A percentile compares a stretch with the other conserved stretches of the same genome.
phyloP scores from a whole-genome alignment of 2,113 vertebrate species.

The Gallinago jamesoni region DNA sequence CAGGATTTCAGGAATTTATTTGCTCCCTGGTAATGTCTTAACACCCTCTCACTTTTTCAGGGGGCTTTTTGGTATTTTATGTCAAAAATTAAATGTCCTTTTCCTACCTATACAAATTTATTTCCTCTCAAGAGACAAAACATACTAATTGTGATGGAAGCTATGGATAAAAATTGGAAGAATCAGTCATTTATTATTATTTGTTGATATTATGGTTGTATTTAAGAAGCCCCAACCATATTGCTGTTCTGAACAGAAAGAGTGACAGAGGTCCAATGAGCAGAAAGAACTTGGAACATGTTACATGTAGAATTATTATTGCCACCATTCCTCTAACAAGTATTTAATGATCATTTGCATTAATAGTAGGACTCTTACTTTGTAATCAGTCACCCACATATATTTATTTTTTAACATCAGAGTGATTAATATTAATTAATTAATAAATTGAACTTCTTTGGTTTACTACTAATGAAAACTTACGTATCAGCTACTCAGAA shows the following conservation, averaged over 20 bases:
- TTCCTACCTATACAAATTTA: background rate
- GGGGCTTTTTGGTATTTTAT: background rate
- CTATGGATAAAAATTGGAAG: background rate
- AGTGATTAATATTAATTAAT: background rate
- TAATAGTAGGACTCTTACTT: background rate
- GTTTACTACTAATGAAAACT: background rate
- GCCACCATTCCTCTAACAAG: background rate
- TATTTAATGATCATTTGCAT: background rate
- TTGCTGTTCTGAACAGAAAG: background rate
- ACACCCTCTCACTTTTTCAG: background rate
- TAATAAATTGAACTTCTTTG: background rate
- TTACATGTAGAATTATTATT: background rate
- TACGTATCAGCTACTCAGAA: background rate
- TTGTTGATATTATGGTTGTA: background rate
- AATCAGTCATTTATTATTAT: background rate
- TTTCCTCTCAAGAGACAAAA: background rate
- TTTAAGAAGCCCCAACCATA: background rate
- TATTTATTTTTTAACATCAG: background rate
- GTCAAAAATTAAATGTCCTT: background rate
- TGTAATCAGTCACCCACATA: background rate
- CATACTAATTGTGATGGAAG: background rate
- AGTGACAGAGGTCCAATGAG: background rate
- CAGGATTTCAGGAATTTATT: background rate
- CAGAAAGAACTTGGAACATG: background rate
- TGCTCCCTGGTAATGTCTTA: background rate